Base-by-base conservation (phyloP, 2,888 invertebrate genomes). In the Drosophila kanekoi region DNA sequence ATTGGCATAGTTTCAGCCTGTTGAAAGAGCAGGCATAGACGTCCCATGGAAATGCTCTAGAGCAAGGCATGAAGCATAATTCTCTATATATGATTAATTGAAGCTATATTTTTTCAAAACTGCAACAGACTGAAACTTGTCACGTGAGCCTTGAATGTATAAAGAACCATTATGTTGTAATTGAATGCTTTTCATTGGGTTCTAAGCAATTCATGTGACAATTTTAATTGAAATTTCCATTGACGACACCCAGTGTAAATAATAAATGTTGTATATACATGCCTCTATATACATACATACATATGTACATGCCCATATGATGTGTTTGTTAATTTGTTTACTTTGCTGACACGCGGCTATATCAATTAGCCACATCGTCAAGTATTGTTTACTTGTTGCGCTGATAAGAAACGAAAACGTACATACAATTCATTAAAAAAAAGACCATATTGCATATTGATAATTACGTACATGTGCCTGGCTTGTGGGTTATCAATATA, bases 201-300 rank as follows among this genome's bases (percentile, higher is more conserved):
- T 23, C 28, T 37, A 47, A 23, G 40, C 43, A 20, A 14, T 45
- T 53, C 72, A 67, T 71, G 58, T 60, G 72, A 60, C 56, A 54
- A 45, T 69, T 64, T 53, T 33, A 73, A 81, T 66, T 70, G 58
- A 52, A 69, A 59, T 61, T 52, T 52, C 23, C 52, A 61, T 68
- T 68, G 33, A 57, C 23, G 35, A 10, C 37, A 16, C 9, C 37
- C 59, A 58, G 43, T 49, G 18, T 20, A 14, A 20, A 20, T 11
- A 51, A 10, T 47, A n/a, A n/a, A n/a, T n/a, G n/a, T n/a, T n/a
- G n/a, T n/a, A n/a, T n/a, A n/a, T n/a, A n/a, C n/a, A n/a, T n/a
- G n/a, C n/a, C n/a, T n/a, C n/a, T n/a, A n/a, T n/a, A n/a, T n/a
- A n/a, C n/a, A n/a, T n/a, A n/a, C n/a, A n/a, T n/a, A n/a, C n/a